Base-by-base conservation (phyloP, 2,797 vertebrate genomes). In the Cottoperca gobio region DNA sequence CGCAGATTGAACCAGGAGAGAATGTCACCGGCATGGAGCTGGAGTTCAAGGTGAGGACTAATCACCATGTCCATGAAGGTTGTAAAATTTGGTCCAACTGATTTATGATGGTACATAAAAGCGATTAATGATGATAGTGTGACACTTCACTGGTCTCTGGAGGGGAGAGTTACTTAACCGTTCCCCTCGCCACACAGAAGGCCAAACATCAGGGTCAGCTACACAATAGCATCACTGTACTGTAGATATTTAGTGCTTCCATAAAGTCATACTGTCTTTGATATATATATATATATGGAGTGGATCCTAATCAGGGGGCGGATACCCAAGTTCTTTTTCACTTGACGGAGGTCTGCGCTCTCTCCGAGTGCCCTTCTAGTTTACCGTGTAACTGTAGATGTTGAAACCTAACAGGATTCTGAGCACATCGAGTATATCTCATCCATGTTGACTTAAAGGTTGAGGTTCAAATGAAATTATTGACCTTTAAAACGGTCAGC, bases 1-100 rank as follows among this genome's bases (percentile, higher is more conserved):
- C 97, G 83, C 98, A 99, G 88, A 96, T 97, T 70, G 97, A 99
- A 91, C 90, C 97, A 0, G 97, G 96, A 13, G 98, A 99, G 89
- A 99, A 98, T 88, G 97, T 98, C 90, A 98, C 97, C 21, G 97
- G 97, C 90, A 99, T 99, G 97, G 98, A 99, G 92, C 94, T 99
- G 76, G 98, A 99, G 94, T 99, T 99, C 92, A 99, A 99, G 97
- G 98, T 99, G 95, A 91, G 93, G 65, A 35, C n/a, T 6, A 5
- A 61, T 58, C 58, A n/a, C 12, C 14, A 13, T 37, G 43, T 39
- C 48, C 11, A 55, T 49, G 14, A 26, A 46, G 21, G 52, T 9
- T 39, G 23, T 53, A 19, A 70, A 73, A 75, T 50, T 5, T 55
- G 49, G 17, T 54, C 13, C 2, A 3, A 24, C 50, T 50, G 55